Percentiles rank a stretch among this genome's conserved stretches.
Conservation (phyloP, 2,113 vertebrate genomes). For the Scopus umbretta region DNA sequence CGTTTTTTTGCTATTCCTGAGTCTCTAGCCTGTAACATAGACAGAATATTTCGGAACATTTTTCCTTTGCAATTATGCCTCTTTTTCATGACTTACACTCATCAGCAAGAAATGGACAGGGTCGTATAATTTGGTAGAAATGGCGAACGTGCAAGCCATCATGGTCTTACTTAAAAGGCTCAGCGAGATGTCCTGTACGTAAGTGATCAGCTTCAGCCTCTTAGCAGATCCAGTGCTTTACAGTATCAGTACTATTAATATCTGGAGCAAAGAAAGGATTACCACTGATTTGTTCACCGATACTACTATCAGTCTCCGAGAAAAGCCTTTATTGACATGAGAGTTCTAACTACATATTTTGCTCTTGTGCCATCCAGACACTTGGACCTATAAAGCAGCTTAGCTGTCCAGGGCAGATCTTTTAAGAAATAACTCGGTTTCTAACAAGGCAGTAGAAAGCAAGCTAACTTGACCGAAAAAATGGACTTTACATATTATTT, state of each 20-base stretch:
- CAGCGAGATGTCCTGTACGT: neutral
- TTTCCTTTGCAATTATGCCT: neutral
- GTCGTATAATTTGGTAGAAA: neutral
- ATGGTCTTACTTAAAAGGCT: neutral
- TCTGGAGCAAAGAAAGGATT: neutral
- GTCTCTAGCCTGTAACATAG: neutral
- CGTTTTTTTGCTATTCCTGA: neutral
- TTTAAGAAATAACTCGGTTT: neutral
- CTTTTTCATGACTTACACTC: neutral
- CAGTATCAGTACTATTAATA: neutral
- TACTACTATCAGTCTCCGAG: neutral
- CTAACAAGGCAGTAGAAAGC: neutral
- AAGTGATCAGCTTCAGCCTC: neutral
- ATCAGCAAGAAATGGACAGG: neutral
- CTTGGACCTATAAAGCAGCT: neutral
- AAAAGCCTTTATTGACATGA: neutral
- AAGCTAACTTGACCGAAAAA: neutral
- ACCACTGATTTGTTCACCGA: neutral
- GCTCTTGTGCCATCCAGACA: neutral
- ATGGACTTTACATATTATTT: neutral
- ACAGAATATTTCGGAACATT: neutral
- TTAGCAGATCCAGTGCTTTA: neutral
- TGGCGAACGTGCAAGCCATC: accelerated
- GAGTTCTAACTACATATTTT: neutral
- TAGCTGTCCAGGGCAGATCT: neutral